Evolutionary conservation across 2,888 invertebrate genomes (phyloP), one percentile per base, ranked within the genome.

Genomic region (Epinotia nisella): DNA sequence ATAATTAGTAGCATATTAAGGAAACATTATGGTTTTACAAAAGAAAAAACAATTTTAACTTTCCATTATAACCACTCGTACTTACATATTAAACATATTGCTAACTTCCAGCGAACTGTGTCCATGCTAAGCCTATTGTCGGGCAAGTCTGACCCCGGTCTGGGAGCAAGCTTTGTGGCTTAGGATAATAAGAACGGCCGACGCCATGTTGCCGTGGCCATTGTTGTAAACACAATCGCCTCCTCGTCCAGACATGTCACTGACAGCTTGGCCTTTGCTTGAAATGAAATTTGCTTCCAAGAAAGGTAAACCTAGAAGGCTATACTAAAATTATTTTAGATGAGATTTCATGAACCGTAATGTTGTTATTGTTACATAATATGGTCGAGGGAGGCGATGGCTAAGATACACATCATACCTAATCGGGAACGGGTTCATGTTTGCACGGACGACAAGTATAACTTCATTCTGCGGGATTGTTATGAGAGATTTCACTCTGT

Each of bases 171-270:
- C 75, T 74, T 76, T 76, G 76, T 74, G 73, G 76, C 73, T 77
- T 74, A 67, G 71, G 64, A 76, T 77, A 76, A 74, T 75, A 75
- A 74, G 74, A 75, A 66, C 76, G 75, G 73, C 73, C 74, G 75
- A 64, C 73, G 45, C 53, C 76, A 58, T 71, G 74, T 64, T 64
- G 75, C 74, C 70, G 7, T 71, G 55, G 56, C 59, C 70, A 70
- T 70, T 70, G 70, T 70, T 70, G 70, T 70, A 62, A 39, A 70
- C 70, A 70, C 70, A 70, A 70, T 70, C 62, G 13, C 29, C 70
- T 45, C 35, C 70, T 45, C 35, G 62, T 45, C 41, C 29, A 21
- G 67, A 70, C 70, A 64, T 64, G 70, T 45, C 29, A 56, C 56
- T 70, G 70, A 64, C 70, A 70, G 69, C 19, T 51, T 29, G n/a